Percentiles rank a stretch among this genome's conserved stretches.
phyloP scores from a whole-genome alignment of 2,797 vertebrate genomes.

The Stomatorhinus walkeri region DNA sequence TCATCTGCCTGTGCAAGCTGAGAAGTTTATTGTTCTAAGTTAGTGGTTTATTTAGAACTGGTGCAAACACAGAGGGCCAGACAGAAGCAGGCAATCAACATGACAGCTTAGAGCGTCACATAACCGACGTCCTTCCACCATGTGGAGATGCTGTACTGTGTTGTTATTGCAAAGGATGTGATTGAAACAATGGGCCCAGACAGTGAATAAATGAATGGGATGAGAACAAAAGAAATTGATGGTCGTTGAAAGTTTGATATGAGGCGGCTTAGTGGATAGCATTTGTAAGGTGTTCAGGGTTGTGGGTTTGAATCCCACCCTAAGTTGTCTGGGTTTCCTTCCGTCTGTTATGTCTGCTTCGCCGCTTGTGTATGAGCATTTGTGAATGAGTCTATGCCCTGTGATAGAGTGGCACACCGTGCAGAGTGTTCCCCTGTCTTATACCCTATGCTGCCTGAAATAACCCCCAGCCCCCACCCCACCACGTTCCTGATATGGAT shows the following conservation, averaged over 20 bases:
- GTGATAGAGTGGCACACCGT: not conserved
- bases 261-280: not conserved
- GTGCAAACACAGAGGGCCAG: not conserved
- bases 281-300: not conserved
- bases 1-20: not conserved
- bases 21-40: not conserved
- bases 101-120: not conserved
- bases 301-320: not conserved
- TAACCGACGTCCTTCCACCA: not conserved
- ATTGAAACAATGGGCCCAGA: not conserved
- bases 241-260: not conserved
- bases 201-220: not conserved
- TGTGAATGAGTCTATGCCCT: not conserved
- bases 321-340: not conserved
- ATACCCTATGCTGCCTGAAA: not conserved
- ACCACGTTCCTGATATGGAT: not conserved
- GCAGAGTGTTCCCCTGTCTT: not conserved
- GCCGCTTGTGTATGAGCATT: not conserved
- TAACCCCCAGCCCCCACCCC: not conserved
- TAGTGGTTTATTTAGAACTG: not conserved
- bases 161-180: not conserved
- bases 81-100: not conserved
- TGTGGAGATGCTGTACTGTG: not conserved
- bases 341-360: not conserved
- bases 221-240: not conserved